Percentiles rank a stretch among this genome's conserved stretches.
phyloP scores from a whole-genome alignment of 2,888 invertebrate species.

The Rosalia funebris region DNA sequence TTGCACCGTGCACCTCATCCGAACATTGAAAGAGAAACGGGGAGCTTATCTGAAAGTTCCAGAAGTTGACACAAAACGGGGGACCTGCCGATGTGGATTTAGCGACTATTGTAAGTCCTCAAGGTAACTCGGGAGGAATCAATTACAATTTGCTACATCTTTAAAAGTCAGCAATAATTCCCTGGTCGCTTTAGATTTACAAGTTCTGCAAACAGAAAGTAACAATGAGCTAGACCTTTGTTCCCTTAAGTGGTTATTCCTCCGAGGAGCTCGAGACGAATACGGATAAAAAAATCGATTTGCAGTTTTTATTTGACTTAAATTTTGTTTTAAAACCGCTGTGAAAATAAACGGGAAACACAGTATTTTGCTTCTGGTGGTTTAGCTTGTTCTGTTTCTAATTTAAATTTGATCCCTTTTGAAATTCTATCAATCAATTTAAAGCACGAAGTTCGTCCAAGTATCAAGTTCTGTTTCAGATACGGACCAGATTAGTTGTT shows the following conservation, averaged over 20 bases:
- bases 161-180: slow-evolving; percentile 37
- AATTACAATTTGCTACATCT: slow-evolving; percentile 48
- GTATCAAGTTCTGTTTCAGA: background rate
- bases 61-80: slow-evolving; percentile 49
- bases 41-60: slow-evolving; percentile 55
- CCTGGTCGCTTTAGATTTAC: slow-evolving; percentile 7
- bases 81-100: slow-evolving; percentile 47
- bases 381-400: background rate
- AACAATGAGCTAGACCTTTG: slow-evolving; percentile 5
- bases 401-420: slow-evolving; percentile 5
- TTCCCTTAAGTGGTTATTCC: slow-evolving; percentile 16
- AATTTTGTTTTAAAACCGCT: background rate
- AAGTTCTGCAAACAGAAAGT: slow-evolving; percentile 3
- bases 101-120: slow-evolving; percentile 42
- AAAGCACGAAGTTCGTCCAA: background rate
- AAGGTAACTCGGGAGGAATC: slow-evolving; percentile 43
- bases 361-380: background rate
- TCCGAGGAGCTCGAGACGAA: background rate
- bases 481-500: background rate
- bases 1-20: background rate
- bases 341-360: background rate
- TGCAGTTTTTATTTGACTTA: slow-evolving; percentile 6
- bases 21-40: slow-evolving; percentile 31
- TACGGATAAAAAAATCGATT: slow-evolving; percentile 5
- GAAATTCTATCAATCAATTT: slow-evolving; percentile 11